Evolutionary conservation across 2,113 vertebrate species (phyloP), one percentile per base, ranked within the genome.

Genomic region (Antechinus flavipes): DNA sequence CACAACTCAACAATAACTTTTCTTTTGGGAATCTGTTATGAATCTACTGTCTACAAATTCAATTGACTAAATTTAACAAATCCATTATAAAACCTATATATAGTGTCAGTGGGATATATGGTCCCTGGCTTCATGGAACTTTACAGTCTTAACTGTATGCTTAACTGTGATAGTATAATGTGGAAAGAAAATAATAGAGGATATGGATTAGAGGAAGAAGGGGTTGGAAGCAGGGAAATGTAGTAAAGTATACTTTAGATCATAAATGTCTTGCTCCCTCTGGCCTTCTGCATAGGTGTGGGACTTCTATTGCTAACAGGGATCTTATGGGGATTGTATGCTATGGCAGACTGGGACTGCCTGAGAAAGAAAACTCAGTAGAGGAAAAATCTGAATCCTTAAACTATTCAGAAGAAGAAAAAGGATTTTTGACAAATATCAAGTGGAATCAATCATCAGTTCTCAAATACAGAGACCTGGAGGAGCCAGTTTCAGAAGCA

Each of bases 41-140:
- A 24, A 92, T 91, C 19, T 91, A 23, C 93, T 52, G 56, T 50
- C 92, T 50, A 91, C 55, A 30, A 92, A 56, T 89, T 93, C 93
- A 89, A 46, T 58, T 47, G 89, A 42, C n/a, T 42, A 84, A 76
- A 84, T 84, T 84, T 0, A 76, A 76, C 61, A 76, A n/a, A 76
- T 76, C 14, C n/a, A n/a, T 76, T n/a, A 76, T 76, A 76, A 76
- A 76, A 76, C 3, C 35, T 76, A n/a, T 8, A n/a, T 76, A n/a
- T 7, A 19, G 5, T 35, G 14, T 16, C 61, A 76, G 61, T 19
- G 5, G 12, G 35, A 76, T n/a, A 76, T n/a, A 76, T 35, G 30
- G 5, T 76, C 14, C 14, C 61, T 76, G 61, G 10, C 61, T 76
- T 16, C 14, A n/a, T n/a, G 14, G 61, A 76, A 76, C 6, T 76